Conservation (phyloP, 2,797 vertebrate genomes). For the Balearica regulorum region DNA sequence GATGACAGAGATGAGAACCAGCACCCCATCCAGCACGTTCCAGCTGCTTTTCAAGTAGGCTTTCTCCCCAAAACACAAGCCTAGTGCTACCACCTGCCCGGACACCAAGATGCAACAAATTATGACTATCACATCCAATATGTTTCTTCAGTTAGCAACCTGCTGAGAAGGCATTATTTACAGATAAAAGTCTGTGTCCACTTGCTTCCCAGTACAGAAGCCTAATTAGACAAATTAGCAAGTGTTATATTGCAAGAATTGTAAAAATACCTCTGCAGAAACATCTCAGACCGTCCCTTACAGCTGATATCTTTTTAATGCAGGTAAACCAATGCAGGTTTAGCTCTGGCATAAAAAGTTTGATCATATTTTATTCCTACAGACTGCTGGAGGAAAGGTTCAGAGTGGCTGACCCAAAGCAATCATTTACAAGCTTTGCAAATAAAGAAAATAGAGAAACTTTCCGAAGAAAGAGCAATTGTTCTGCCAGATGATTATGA, state of each 20-base stretch:
- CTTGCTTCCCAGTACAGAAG: conserved; percentile 31
- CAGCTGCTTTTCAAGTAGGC: conserved; percentile 95
- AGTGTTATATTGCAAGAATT: not conserved
- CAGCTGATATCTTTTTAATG: conserved; percentile 22
- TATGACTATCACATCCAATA: not conserved
- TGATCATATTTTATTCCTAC: not conserved
- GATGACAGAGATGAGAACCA: conserved; percentile 94
- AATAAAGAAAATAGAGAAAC: conserved; percentile 21
- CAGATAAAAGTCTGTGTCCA: conserved; percentile 6
- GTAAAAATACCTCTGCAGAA: conserved; percentile 32
- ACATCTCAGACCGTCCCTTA: not conserved
- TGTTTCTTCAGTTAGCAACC: not conserved
- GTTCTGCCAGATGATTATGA: conserved; percentile 3
- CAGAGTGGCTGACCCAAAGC: not conserved
- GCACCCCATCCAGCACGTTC: conserved; percentile 94
- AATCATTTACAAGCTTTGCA: not conserved
- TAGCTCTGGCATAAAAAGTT: not conserved
- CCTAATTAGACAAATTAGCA: conserved; percentile 38
- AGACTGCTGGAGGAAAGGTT: not conserved
- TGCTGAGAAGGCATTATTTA: conserved; percentile 16
- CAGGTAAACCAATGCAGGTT: not conserved
- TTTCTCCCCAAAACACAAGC: conserved; percentile 91
- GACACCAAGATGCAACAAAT: conserved; percentile 48
- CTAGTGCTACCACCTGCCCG: conserved; percentile 89
- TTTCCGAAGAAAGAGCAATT: conserved; percentile 6